Evolutionary conservation across 2,113 vertebrate genomes (phyloP).

Genomic region (Neotoma lepida): DNA sequence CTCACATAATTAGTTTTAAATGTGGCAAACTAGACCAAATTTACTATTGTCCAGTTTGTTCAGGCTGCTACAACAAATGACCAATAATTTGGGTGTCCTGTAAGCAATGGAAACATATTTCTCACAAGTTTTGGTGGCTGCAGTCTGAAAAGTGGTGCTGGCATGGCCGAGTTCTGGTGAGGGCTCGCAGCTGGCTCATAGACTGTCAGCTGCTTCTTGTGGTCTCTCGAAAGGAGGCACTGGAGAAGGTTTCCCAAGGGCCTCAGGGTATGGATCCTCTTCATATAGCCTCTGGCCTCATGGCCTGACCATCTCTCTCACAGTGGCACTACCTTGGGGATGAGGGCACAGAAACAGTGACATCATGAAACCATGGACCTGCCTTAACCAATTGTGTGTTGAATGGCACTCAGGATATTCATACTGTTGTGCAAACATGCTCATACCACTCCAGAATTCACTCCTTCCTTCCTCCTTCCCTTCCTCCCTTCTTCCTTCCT

Average conservation of each 20-base stretch:
- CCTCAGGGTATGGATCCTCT: no score
- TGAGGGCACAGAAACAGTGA: background rate
- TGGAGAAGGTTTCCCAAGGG: background rate
- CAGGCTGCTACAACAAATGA: background rate
- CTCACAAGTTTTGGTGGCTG: background rate
- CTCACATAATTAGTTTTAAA: background rate
- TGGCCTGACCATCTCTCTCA: background rate
- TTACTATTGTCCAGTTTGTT: background rate
- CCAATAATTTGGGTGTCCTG: background rate
- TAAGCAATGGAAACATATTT: background rate
- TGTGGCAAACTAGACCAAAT: background rate
- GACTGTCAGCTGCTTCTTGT: background rate
- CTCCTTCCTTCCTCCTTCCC: background rate
- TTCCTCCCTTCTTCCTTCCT: background rate
- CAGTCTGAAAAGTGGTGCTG: background rate
- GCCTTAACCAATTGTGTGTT: background rate
- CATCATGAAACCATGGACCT: background rate
- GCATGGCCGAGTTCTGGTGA: background rate
- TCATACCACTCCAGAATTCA: background rate
- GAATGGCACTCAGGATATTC: no score
- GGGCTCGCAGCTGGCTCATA: background rate
- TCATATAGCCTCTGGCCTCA: background rate
- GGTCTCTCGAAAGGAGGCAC: background rate
- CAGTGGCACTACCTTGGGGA: background rate
- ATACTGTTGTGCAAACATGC: background rate